A percentile compares a stretch with the other conserved stretches of the same genome.
Conservation (phyloP, 1,140 invertebrate genomes). For the Drosophila auraria region DNA sequence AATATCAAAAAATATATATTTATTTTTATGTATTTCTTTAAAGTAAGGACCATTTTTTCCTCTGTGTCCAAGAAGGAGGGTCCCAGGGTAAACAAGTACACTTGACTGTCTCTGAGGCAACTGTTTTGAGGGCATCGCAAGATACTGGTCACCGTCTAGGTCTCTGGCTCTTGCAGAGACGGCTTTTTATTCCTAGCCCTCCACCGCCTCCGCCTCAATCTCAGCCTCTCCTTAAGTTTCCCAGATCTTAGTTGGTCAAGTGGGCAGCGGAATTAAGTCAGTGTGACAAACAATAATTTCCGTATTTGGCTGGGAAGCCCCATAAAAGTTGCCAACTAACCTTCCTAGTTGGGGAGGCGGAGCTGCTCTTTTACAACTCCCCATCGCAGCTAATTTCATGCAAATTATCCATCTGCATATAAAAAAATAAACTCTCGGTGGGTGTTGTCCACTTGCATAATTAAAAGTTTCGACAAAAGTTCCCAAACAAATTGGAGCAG, state of each 20-base stretch:
- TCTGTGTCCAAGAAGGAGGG: conserved; percentile 13
- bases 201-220: background rate
- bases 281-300: conserved; percentile 80
- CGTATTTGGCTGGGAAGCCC: conserved; percentile 43
- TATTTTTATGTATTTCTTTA: no score
- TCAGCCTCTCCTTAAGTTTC: background rate
- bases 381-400: conserved; percentile 65
- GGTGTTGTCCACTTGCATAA: conserved; percentile 73
- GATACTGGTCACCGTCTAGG: conserved; percentile 36
- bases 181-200: conserved; percentile 5
- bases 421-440: conserved; percentile 30
- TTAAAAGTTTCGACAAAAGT: conserved; percentile 68
- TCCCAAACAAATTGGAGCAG: conserved; percentile 78
- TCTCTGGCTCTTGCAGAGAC: conserved; percentile 1
- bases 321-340: conserved; percentile 34
- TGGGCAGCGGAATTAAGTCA: conserved; percentile 75
- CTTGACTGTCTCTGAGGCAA: conserved; percentile 30
- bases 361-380: conserved; percentile 24
- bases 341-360: conserved; percentile 24
- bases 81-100: conserved; percentile 15
- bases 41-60: background rate
- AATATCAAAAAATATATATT: no score
- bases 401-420: conserved; percentile 61
- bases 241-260: conserved; percentile 69
- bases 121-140: conserved; percentile 64